Conservation (phyloP, 2,113 vertebrate genomes). For the Tor tambroides region DNA sequence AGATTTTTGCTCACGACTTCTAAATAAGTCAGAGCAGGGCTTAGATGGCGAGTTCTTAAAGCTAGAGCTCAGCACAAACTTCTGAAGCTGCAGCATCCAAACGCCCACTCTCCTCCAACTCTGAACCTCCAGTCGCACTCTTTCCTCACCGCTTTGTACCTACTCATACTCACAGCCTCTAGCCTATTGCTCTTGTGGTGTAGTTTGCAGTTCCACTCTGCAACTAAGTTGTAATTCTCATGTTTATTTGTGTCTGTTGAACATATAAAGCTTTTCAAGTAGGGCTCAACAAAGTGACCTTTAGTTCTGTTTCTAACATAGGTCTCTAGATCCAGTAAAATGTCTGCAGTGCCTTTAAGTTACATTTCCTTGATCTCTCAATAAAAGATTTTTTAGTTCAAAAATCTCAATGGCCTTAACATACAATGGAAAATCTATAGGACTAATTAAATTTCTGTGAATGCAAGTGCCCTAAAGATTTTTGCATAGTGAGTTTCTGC, state of each 20-base stretch:
- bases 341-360: background rate
- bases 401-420: background rate
- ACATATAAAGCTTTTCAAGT: background rate
- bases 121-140: background rate
- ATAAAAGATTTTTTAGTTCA: background rate
- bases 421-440: background rate
- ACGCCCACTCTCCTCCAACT: constrained; percentile 34
- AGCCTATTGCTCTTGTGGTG: background rate
- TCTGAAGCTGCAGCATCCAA: constrained; percentile 32
- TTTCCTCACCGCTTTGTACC: constrained; percentile 20
- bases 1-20: constrained; percentile 42
- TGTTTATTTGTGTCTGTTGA: background rate
- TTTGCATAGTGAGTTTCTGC: background rate
- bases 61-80: constrained; percentile 39
- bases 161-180: constrained; percentile 25
- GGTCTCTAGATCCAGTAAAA: background rate
- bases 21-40: constrained; percentile 14
- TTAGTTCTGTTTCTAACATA: background rate
- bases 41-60: constrained; percentile 35
- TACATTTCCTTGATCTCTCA: background rate
- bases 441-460: background rate
- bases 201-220: background rate
- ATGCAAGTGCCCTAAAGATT: background rate
- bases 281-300: background rate
- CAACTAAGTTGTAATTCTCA: background rate